phyloP scores from a whole-genome alignment of 2,888 invertebrate genomes.

The Omphaloscelis lunosa region DNA sequence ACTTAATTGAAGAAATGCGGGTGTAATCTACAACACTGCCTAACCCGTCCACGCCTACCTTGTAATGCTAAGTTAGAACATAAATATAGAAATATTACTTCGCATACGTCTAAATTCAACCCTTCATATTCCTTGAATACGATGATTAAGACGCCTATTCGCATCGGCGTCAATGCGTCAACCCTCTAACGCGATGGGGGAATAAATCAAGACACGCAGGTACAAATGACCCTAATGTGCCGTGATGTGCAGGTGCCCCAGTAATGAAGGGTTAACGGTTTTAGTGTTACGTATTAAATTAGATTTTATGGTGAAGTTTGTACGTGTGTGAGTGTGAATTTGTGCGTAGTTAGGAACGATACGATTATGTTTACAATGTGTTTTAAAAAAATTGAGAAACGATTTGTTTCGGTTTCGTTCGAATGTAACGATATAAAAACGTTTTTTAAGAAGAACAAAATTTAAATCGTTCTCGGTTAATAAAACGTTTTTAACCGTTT shows the following conservation, averaged over 20 bases:
- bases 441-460: too few species aligned
- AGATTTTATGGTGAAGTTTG: conserved; percentile 17
- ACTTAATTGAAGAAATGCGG: neutral
- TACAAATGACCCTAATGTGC: conserved; percentile 65
- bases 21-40: neutral
- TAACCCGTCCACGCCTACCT: neutral
- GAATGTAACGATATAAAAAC: too few species aligned
- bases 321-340: neutral
- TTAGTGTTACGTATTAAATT: conserved; percentile 33
- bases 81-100: neutral
- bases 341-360: too few species aligned
- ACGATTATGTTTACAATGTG: neutral
- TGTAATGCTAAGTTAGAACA: neutral
- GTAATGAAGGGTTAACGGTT: conserved; percentile 60
- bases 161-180: conserved; percentile 30
- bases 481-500: too few species aligned
- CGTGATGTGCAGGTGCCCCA: conserved; percentile 54
- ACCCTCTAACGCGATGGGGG: conserved; percentile 38
- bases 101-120: neutral
- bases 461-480: too few species aligned
- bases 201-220: conserved; percentile 61
- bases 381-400: too few species aligned
- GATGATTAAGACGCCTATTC: conserved; percentile 42
- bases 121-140: conserved; percentile 19
- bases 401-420: too few species aligned